Evolutionary conservation across 1,140 invertebrate species (phyloP), one percentile per base, ranked within the genome.

Genomic region (Brachionus rubens): DNA sequence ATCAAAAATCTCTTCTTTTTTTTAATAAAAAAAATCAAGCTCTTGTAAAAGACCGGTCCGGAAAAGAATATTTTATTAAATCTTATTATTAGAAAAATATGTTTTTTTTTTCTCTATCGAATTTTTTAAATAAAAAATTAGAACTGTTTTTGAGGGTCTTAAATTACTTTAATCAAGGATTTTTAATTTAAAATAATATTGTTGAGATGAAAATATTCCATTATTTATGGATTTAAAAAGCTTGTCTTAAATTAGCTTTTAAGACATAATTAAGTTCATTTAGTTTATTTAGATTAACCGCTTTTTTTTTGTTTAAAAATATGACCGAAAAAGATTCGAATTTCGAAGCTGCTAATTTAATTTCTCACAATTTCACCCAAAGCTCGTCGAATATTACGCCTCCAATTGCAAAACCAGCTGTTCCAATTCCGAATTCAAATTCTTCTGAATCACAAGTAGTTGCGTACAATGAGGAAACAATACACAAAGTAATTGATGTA

Each of bases 401-500:
- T 7, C 14, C 54, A 16, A 50, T 46, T 26, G 19, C 46, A 7
- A 54, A 72, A n/a, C 68, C 19, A 56, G 21, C 6, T 12, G 21
- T 28, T 9, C 24, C 6, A 33, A 72, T 41, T 7, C 19, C 43
- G 24, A 72, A 33, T 9, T 54, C 46, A 28, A 33, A 6, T 3
- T 72, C 28, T 12, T 6, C 10, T 26, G 68, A 50, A 19, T 19
- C 46, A 1, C 68, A 48, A 24, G 4, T 30, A 12, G 21, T 3
- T 24, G 14, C 24, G 3, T 72, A 72, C 26, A 72, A 72, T 9
- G 52, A 56, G 21, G 72, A 72, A 48, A 72, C 68, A 48, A 72
- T 72, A 1, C 75, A 76, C 14, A 76, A 52, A 67, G 48, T 46
- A 36, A 40, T n/a, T n/a, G n/a, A n/a, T n/a, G n/a, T n/a, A n/a